phyloP scores from a whole-genome alignment of 2,797 vertebrate genomes.

The Anabacerthia variegaticeps region DNA sequence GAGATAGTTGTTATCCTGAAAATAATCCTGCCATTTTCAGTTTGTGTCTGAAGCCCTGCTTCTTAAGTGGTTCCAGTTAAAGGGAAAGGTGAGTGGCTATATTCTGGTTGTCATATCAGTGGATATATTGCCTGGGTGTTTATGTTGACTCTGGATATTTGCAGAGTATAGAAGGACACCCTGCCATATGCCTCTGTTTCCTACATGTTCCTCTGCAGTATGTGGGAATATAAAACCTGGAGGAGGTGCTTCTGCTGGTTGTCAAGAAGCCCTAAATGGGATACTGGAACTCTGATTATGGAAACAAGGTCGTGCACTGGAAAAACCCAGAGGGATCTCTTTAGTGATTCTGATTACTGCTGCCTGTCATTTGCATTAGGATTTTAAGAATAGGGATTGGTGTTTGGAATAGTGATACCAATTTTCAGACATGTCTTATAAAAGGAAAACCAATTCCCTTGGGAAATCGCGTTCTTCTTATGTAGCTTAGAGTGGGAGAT shows the following conservation, averaged over 20 bases:
- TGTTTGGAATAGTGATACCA: neutral
- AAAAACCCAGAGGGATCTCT: conserved; percentile 30
- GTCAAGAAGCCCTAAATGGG: conserved; percentile 6
- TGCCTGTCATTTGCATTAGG: conserved; percentile 13
- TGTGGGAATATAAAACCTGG: neutral
- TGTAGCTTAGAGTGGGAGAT: conserved; percentile 25
- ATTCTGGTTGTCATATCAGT: accelerated
- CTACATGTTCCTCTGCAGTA: neutral
- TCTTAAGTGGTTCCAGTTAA: neutral
- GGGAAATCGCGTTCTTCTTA: conserved; percentile 35
- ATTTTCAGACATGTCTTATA: conserved; percentile 30
- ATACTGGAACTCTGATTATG: conserved; percentile 25
- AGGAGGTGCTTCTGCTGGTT: conserved; percentile 3
- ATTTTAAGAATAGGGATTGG: conserved; percentile 41
- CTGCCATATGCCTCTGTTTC: neutral
- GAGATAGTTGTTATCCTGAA: neutral
- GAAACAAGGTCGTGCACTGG: neutral
- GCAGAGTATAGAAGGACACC: neutral
- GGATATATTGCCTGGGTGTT: neutral
- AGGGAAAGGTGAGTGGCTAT: accelerated
- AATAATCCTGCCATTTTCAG: neutral
- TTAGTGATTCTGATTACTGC: conserved; percentile 43
- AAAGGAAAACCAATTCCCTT: conserved; percentile 25
- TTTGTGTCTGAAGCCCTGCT: neutral
- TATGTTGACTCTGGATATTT: neutral